A percentile compares a stretch with the other conserved stretches of the same genome.
These are phyloP conservation scores for Bufo gargarizans DNA, from an alignment of 2,113 vertebrate species.

Conservation along the genomic window DNA sequence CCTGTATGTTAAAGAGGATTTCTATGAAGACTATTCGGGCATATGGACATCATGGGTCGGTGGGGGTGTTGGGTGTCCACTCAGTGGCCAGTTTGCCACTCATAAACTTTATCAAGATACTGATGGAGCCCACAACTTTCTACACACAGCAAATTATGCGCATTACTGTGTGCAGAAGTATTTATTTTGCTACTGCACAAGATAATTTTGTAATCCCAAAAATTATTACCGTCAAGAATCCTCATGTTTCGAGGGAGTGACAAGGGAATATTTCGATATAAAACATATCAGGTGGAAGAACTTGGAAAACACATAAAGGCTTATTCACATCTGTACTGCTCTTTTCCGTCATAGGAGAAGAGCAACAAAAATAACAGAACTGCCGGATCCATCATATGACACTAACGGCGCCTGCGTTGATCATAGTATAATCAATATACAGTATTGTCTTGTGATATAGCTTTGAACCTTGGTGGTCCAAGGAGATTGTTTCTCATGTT, in stretches of 20 bases:
- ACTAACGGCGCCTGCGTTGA: too few species aligned
- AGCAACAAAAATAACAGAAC: too few species aligned
- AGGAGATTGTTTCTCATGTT: background rate
- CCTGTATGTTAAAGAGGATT: background rate
- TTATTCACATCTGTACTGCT: too few species aligned
- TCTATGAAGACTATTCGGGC: too few species aligned
- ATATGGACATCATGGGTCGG: too few species aligned
- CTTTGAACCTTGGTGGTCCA: background rate
- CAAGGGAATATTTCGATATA: background rate
- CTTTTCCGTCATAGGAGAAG: too few species aligned
- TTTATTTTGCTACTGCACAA: background rate
- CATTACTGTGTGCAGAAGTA: background rate
- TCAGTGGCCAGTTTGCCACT: background rate
- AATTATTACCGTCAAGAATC: background rate
- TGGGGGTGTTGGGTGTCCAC: too few species aligned
- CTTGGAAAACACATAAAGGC: too few species aligned
- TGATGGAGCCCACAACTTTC: background rate
- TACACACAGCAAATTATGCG: background rate
- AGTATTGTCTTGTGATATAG: background rate
- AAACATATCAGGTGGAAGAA: too few species aligned
- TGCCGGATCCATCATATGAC: too few species aligned
- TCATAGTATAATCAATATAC: background rate
- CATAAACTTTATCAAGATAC: background rate
- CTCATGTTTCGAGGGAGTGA: background rate
- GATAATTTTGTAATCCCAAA: background rate